Evolutionary conservation across 2,888 invertebrate genomes (phyloP), one percentile per base, ranked within the genome.

Genomic region (Cerastis leucographa): DNA sequence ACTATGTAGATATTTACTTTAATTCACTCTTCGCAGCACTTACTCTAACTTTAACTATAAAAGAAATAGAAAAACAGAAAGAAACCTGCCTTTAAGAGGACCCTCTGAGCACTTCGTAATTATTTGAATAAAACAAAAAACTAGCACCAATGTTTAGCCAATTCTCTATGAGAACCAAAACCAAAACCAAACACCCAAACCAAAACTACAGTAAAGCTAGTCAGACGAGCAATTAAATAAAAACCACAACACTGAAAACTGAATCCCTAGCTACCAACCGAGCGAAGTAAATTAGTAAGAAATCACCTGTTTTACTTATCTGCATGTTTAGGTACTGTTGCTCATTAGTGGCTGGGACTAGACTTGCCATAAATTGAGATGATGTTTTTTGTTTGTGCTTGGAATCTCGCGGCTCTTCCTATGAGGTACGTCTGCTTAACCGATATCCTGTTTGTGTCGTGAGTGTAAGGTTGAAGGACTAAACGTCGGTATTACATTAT

Each of bases 171-270:
- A 46, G 12, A 74, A 69, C 3, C 69, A n/a, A n/a, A n/a, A n/a
- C n/a, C n/a, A n/a, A n/a, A n/a, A n/a, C n/a, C n/a, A n/a, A n/a
- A n/a, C n/a, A n/a, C n/a, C n/a, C n/a, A 77, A 35, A 61, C 44
- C 61, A 59, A 54, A 84, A 67, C 62, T 56, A 49, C 75, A 71
- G 71, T 74, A 75, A n/a, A 64, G 17, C 42, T 59, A 65, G 65
- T 79, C 70, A 84, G 79, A 71, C 51, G 65, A 74, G 66, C 75
- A 84, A 78, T 83, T 84, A 86, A 68, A 78, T 83, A 74, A 68
- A 86, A 81, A 62, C 81, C 81, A 49, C 86, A 78, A 73, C 54
- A 54, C 59, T 29, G 59, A 59, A 25, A 56, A 56, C 71, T 44
- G 62, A 77, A 64, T 69, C 54, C 69, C 56, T 71, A n/a, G n/a